Evolutionary conservation across 2,797 vertebrate species (phyloP).

Genomic region (Fratercula arctica): DNA sequence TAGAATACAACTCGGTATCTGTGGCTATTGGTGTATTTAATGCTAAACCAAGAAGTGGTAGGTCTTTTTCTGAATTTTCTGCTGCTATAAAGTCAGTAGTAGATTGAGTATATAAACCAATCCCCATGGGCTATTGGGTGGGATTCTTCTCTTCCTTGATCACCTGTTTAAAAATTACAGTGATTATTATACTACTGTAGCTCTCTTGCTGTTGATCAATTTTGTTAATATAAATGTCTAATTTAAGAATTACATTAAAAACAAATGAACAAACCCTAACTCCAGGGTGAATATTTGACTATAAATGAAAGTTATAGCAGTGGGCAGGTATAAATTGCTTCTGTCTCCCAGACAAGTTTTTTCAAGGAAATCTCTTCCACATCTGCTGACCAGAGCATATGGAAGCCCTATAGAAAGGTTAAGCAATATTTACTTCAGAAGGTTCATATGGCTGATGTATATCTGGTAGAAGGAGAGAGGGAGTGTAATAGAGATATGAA

Average conservation of each 20-base stretch:
- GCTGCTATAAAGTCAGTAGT: background rate
- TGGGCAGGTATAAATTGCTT: background rate
- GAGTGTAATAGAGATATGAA: background rate
- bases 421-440: background rate
- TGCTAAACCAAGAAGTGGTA: background rate
- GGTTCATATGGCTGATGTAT: background rate
- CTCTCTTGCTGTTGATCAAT: background rate
- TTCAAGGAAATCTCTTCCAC: slow-evolving; percentile 8
- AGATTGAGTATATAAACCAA: background rate
- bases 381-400: slow-evolving; percentile 42
- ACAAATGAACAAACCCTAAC: background rate
- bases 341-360: background rate
- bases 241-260: background rate
- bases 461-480: background rate
- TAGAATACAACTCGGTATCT: background rate
- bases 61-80: background rate
- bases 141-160: background rate
- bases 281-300: background rate
- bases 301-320: background rate
- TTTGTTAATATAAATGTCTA: background rate
- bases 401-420: background rate
- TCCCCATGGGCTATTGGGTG: background rate
- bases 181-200: background rate
- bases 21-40: background rate
- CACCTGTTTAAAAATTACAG: background rate